These are phyloP conservation scores for Nymphicus hollandicus DNA, from an alignment of 2,113 vertebrate genomes.

Conservation along the genomic window DNA sequence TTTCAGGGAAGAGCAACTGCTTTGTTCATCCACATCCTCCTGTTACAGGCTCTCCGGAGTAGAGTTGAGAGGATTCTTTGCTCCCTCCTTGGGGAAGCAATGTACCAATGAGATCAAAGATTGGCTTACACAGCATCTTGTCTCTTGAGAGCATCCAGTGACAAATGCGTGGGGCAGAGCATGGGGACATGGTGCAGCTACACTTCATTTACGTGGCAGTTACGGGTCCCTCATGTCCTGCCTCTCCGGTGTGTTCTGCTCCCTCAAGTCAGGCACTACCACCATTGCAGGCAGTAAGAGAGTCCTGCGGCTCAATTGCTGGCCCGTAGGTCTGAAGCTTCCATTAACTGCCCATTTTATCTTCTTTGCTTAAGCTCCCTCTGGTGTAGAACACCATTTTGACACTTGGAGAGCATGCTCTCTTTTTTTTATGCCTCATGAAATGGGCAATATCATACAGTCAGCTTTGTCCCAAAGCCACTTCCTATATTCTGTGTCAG, in stretches of 20 bases:
- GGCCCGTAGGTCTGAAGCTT: neutral
- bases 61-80: neutral
- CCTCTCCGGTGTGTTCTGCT: too few relatives aligned
- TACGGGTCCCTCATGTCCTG: neutral
- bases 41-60: neutral
- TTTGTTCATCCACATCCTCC: neutral
- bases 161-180: neutral
- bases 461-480: neutral
- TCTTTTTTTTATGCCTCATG: neutral
- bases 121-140: neutral
- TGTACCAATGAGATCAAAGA: neutral
- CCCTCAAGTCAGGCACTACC: neutral
- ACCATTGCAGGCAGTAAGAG: neutral
- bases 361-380: neutral
- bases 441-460: neutral
- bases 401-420: neutral
- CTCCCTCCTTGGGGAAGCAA: neutral
- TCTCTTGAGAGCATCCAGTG: neutral
- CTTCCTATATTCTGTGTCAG: neutral
- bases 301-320: neutral
- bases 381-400: neutral
- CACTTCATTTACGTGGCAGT: rapidly evolving
- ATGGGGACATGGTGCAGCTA: rapidly evolving
- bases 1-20: neutral
- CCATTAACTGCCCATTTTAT: neutral